Conservation (phyloP, 2,888 invertebrate genomes). For the Chloromyia formosa region DNA sequence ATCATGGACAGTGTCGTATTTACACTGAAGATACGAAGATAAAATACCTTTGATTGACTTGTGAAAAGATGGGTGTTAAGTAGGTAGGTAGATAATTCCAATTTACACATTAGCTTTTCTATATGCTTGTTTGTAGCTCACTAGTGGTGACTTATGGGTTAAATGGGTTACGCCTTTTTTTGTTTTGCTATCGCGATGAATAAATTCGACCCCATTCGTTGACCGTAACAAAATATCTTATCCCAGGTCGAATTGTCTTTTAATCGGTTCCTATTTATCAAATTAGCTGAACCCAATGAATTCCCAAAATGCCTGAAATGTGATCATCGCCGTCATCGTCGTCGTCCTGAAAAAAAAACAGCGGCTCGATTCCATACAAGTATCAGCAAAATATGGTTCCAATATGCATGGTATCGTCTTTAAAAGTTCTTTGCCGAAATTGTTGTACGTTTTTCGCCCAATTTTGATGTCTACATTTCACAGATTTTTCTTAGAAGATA, state of each 20-base stretch:
- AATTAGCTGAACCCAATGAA: constrained; percentile 17
- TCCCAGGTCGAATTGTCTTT: neutral
- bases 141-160: too few species aligned
- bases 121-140: too few species aligned
- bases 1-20: too few species aligned
- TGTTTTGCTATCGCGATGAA: too few species aligned
- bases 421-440: constrained; percentile 17
- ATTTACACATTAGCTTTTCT: too few species aligned
- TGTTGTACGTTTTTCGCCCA: neutral
- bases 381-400: neutral
- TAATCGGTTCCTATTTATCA: constrained; percentile 7
- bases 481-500: constrained; percentile 16
- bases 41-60: too few species aligned
- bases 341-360: neutral
- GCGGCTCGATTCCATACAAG: neutral
- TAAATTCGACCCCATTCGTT: neutral
- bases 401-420: constrained; percentile 9
- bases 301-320: constrained; percentile 1
- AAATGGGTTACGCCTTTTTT: too few species aligned
- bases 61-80: too few species aligned
- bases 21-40: too few species aligned
- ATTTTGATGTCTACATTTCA: neutral
- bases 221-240: neutral
- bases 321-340: neutral
- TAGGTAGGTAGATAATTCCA: too few species aligned